A percentile compares a stretch with the other conserved stretches of the same genome.
phyloP scores from a whole-genome alignment of 2,888 invertebrate genomes.

The Bedellia somnulentella region DNA sequence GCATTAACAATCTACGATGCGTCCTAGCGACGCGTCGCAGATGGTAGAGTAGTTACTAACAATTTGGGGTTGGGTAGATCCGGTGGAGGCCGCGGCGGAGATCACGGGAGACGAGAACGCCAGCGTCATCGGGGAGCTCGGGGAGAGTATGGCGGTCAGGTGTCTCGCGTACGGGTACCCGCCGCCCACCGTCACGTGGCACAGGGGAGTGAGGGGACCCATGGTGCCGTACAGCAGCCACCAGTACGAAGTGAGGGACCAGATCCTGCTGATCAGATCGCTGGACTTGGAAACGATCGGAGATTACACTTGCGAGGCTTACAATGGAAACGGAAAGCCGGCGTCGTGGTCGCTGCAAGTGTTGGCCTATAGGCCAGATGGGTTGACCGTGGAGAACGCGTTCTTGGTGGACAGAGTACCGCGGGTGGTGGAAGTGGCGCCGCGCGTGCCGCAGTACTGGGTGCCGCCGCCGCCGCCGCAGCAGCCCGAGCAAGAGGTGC shows the following conservation, averaged over 20 bases:
- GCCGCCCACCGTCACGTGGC: slow-evolving; percentile 79
- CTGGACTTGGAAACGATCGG: slow-evolving; percentile 76
- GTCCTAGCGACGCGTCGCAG: too few species aligned
- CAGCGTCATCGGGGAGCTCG: slow-evolving; percentile 69
- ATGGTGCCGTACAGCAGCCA: slow-evolving; percentile 73
- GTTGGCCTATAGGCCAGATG: slow-evolving; percentile 72
- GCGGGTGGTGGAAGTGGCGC: slow-evolving; percentile 12
- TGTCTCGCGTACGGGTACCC: slow-evolving; percentile 86
- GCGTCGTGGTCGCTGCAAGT: slow-evolving; percentile 76
- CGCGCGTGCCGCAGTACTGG: slow-evolving; percentile 12
- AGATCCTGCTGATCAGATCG: slow-evolving; percentile 72
- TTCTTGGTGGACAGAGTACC: slow-evolving; percentile 18
- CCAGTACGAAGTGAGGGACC: slow-evolving; percentile 73
- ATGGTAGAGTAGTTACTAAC: slow-evolving; percentile 22
- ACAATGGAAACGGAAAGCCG: slow-evolving; percentile 77
- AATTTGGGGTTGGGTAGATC: slow-evolving; percentile 50
- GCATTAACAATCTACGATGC: too few species aligned
- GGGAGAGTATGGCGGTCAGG: slow-evolving; percentile 69
- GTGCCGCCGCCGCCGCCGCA: slow-evolving; percentile 14
- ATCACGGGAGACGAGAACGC: slow-evolving; percentile 70
- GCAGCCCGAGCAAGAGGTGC: slow-evolving; percentile 15
- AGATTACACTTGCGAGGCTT: slow-evolving; percentile 87
- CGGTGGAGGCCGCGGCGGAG: slow-evolving; percentile 57
- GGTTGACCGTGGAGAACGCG: slow-evolving; percentile 23
- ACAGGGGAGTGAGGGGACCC: slow-evolving; percentile 70